Evolutionary conservation across 2,113 vertebrate genomes (phyloP).

Genomic region (Ranitomeya variabilis): DNA sequence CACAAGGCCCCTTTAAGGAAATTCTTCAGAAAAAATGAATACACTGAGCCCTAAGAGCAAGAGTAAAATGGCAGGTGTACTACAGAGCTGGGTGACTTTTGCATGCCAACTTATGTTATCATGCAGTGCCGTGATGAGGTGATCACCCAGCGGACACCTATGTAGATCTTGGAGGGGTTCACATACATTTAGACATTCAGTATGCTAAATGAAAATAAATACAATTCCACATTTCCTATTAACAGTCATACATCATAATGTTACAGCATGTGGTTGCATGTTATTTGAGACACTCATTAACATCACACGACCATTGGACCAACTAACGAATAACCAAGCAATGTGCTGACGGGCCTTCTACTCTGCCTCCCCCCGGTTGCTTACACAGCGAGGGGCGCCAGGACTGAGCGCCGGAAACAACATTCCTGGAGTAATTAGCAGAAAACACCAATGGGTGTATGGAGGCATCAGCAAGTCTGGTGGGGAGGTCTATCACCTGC

Average conservation of each 20-base stretch:
- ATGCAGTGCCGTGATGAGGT: too few relatives aligned
- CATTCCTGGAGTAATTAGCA: slow-evolving; percentile 1
- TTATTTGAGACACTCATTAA: not conserved
- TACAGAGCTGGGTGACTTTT: too few relatives aligned
- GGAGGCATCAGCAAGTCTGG: not conserved
- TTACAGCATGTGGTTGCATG: not conserved
- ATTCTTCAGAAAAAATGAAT: too few relatives aligned
- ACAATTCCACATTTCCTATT: too few relatives aligned
- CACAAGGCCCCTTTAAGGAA: too few relatives aligned
- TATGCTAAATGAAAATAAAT: too few relatives aligned
- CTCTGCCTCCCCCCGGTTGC: not conserved
- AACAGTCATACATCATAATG: too few relatives aligned
- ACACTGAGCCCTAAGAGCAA: too few relatives aligned
- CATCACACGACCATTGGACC: not conserved
- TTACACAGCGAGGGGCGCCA: not conserved
- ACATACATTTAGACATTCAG: not conserved
- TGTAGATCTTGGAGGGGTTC: not conserved
- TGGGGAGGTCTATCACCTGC: not conserved
- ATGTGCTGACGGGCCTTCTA: slow-evolving; percentile 19
- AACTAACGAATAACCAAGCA: not conserved
- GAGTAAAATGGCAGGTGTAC: too few relatives aligned
- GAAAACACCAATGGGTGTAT: not conserved
- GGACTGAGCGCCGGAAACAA: not conserved
- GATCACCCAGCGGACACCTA: too few relatives aligned
- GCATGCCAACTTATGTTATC: too few relatives aligned